phyloP scores from a whole-genome alignment of 1,140 invertebrate species.

The Dreissena rostriformis region DNA sequence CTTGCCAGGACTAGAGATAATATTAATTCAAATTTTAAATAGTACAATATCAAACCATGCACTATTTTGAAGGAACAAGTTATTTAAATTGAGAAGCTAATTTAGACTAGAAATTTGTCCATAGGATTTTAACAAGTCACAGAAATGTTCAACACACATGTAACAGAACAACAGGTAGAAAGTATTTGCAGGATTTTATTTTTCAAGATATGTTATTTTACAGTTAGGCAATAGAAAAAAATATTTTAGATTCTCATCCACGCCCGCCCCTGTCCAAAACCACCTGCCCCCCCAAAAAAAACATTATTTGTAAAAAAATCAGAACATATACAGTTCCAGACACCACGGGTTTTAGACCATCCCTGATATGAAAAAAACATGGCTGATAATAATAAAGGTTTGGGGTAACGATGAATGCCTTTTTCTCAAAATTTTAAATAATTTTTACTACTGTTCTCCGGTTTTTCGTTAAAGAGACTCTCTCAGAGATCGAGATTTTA shows the following conservation, averaged over 20 bases:
- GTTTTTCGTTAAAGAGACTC: conserved; percentile 7
- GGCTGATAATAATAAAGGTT: conserved; percentile 6
- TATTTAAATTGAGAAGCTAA: conserved; percentile 7
- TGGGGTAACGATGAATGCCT: conserved; percentile 1
- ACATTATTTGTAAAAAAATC: conserved; percentile 8
- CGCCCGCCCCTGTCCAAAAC: conserved; percentile 2
- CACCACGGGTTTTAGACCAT: conserved; percentile 4
- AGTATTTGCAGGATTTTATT: conserved; percentile 7
- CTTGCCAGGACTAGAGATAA: conserved; percentile 1
- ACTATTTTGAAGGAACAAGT: conserved; percentile 6
- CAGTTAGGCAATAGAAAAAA: conserved; percentile 6
- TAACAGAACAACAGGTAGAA: conserved; percentile 6
- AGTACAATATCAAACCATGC: conserved; percentile 6
- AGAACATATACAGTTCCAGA: conserved; percentile 2
- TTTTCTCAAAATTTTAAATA: conserved; percentile 8
- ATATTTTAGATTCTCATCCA: conserved; percentile 7
- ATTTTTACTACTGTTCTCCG: conserved; percentile 3
- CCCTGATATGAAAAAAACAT: conserved; percentile 6
- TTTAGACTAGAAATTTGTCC: conserved; percentile 6
- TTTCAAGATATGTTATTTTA: conserved; percentile 8
- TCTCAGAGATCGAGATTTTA: too few relatives aligned
- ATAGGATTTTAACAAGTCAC: conserved; percentile 6
- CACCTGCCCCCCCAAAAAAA: conserved; percentile 4
- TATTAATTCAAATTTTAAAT: conserved; percentile 6
- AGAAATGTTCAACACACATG: conserved; percentile 2